Base-by-base conservation (phyloP, 92 coral and sea anemone genomes). In the Parazoanthus swiftii region DNA sequence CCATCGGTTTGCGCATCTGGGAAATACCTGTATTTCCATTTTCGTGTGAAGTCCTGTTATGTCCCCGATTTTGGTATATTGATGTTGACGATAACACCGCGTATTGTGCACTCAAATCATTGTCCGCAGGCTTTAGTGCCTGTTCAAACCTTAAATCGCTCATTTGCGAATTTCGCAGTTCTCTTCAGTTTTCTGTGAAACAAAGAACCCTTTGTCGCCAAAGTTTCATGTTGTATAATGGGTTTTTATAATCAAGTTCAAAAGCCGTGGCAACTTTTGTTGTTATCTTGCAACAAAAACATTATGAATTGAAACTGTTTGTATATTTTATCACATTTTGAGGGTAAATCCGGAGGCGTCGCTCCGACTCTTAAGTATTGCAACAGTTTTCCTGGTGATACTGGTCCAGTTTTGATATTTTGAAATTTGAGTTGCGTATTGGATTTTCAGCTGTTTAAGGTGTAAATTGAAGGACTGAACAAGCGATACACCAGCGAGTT, bases 181-280 rank as follows among this genome's bases (percentile, higher is more conserved):
- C 59, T 54, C 59, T 54, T 54, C 59, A 54, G 59, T 54, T 54
- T 54, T 54, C 59, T 11, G 14, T 13, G 51, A 54, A 54, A 54
- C 59, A 54, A 54, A 20, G 70, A 63, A 63, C 70, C 21, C 8
- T 75, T 76, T 3, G 1, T 76, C 4, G 39, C 25, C 8, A 33
- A 6, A 33, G 21, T 76, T 76, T 75, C 44, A 35, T 11, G 23
- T 76, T 76, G 48, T 76, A 18, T 1, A 63, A 63, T 16, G 26
- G 15, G 51, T 76, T 33, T 76, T 76, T 76, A 4, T 44, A 37
- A 44, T 14, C 80, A 23, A 37, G 44, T 76, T 76, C 46, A 37
- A 76, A 38, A 76, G 54, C 80, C 80, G n/a, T 35, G 80, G 26
- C 29, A 76, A 76, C 80, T 37, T 37, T 76, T 37, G 80, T 23